Percentiles rank a stretch among this genome's conserved stretches.
phyloP scores from a whole-genome alignment of 2,888 invertebrate species.

The Papilio gigon region DNA sequence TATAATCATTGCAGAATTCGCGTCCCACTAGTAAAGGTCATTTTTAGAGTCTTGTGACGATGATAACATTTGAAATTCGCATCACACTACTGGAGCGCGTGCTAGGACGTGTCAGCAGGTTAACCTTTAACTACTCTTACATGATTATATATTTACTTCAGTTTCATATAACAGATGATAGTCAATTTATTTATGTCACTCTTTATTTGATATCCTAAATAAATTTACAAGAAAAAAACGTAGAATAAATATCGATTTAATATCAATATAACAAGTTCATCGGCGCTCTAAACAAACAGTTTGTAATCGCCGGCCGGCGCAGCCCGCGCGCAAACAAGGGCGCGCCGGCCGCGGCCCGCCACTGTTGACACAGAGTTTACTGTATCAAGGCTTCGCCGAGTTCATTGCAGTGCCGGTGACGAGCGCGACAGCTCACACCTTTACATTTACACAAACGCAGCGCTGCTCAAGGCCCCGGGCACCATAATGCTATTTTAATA shows the following conservation, averaged over 20 bases:
- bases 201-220: not conserved
- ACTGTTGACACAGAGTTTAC: constrained; percentile 46
- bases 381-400: constrained; percentile 46
- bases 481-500: not conserved
- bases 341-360: constrained; percentile 53
- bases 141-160: too few relatives aligned
- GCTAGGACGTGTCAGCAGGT: too few relatives aligned
- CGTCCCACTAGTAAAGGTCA: not conserved
- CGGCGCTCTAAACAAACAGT: constrained; percentile 51
- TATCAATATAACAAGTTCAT: constrained; percentile 54
- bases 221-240: constrained; percentile 8
- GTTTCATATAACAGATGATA: too few relatives aligned
- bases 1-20: not conserved
- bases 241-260: constrained; percentile 31
- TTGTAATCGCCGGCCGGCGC: constrained; percentile 60
- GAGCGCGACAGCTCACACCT: constrained; percentile 40
- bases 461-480: not conserved
- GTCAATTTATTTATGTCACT: not conserved
- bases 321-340: constrained; percentile 54
- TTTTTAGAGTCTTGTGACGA: too few relatives aligned
- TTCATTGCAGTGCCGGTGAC: constrained; percentile 38
- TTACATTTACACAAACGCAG: not conserved
- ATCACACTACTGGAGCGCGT: too few relatives aligned
- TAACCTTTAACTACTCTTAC: too few relatives aligned
- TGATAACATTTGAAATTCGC: too few relatives aligned